These are phyloP conservation scores for Lasioglossum vierecki DNA, from an alignment of 2,888 invertebrate genomes.

Conservation along the genomic window DNA sequence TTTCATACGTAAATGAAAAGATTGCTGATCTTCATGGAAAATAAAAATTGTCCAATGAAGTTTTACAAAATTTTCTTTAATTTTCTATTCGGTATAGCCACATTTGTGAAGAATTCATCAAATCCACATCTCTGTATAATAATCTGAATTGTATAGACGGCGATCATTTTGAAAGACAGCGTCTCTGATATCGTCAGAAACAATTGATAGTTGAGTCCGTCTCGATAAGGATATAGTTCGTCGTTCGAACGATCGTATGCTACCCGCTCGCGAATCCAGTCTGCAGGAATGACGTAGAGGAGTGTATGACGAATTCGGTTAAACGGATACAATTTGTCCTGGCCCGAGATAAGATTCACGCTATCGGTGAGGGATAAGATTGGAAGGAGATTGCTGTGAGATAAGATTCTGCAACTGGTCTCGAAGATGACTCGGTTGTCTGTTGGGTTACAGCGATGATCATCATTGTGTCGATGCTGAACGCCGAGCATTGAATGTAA, in stretches of 20 bases:
- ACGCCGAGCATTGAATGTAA: slow-evolving; percentile 49
- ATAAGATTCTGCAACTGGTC: background rate
- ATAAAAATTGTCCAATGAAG: no score
- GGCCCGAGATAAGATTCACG: slow-evolving; percentile 3
- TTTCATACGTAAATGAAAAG: no score
- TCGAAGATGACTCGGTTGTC: background rate
- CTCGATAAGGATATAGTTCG: background rate
- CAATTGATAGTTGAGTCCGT: background rate
- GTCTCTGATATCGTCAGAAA: background rate
- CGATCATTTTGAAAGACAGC: background rate
- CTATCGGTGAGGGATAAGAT: background rate
- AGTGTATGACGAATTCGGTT: slow-evolving; percentile 18
- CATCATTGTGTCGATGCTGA: slow-evolving; percentile 18
- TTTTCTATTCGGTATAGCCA: no score
- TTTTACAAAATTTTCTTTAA: no score
- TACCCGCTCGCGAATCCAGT: background rate
- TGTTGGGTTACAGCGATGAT: background rate
- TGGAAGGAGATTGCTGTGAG: background rate
- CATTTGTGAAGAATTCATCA: no score
- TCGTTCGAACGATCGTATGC: background rate
- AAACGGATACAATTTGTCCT: background rate
- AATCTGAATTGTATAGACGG: background rate
- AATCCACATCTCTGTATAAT: no score
- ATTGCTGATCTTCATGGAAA: no score
- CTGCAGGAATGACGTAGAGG: background rate